Evolutionary conservation across 2,797 vertebrate genomes (phyloP), one percentile per base, ranked within the genome.

Genomic region (Alcedo quadribrachys): DNA sequence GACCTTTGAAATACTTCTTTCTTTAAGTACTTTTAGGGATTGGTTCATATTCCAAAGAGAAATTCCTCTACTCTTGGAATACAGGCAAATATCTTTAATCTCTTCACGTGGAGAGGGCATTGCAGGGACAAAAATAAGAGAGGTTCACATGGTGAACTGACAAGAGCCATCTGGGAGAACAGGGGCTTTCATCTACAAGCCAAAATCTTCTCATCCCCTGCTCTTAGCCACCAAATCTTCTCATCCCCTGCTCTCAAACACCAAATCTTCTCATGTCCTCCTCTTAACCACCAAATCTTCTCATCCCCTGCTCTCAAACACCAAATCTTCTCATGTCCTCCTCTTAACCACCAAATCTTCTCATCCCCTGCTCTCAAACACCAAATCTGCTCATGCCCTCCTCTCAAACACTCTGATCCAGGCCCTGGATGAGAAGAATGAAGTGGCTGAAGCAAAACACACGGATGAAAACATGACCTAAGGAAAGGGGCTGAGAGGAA

Each of bases 401-500:
- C 35, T 37, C 35, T 37, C 12, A 37, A 86, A 42, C 28, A 58
- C 27, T 45, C 54, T 85, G 28, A 84, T 92, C 77, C 58, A 42
- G 54, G 11, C 24, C 30, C 62, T 13, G 1, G 19, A 9, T 57
- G 79, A 45, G 46, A 87, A 40, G 42, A 83, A 82, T 46, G n/a
- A 83, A 93, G n/a, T 32, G 35, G 35, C 45, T 48, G 32, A 92
- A 42, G 42, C 32, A 51, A 55, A 67, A 58, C 35, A 30, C n/a
- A 48, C 89, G 62, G 63, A 91, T 42, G 60, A 88, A 88, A 94
- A 79, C 22, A 77, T 79, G 54, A 88, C 63, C 57, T 80, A 53
- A 90, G 71, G 37, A 90, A 93, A 89, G 4, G 90, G 32, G 90
- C 82, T 63, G 40, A 93, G 94, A 86, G n/a, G 40, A 73, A 68